Base-by-base conservation (phyloP, 2,797 vertebrate species). In the Miichthys miiuy region DNA sequence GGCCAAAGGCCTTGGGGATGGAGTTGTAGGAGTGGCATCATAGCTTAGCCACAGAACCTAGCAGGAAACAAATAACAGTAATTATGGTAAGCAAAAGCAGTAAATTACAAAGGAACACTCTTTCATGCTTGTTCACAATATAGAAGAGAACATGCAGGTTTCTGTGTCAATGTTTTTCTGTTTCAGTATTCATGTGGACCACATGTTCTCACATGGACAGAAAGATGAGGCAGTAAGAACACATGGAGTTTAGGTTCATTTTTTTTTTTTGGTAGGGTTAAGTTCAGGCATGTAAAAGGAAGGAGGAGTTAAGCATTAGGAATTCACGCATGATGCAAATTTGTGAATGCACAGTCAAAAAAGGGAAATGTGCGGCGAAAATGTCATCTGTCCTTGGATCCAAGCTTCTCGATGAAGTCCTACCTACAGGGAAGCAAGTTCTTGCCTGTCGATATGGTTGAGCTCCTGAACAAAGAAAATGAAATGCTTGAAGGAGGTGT, bases 31-130 rank as follows among this genome's bases (percentile, higher is more conserved):
- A 72, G 90, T 92, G 69, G 87, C 88, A 23, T 95, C 94, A 9
- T 95, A 94, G 51, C 96, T 96, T 5, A 97, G 88, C 95, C 95
- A 97, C 75, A 98, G 87, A 85, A 98, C 86, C 97, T 98, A 84
- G 0, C 3, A 42, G 46, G 42, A 48, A 5, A 81, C 1, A 83
- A 42, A 61, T 17, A 16, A 61, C 34, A 80, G 30, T 16, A 6
- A 18, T 70, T 25, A 56, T 21, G 23, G 9, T 51, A 18, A 76
- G 30, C 12, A 64, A 72, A 74, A 42, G 8, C 50, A 63, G 6
- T 48, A 17, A 52, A 68, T 68, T 11, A 58, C 11, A n/a, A 2
- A 69, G 55, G 20, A 55, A 51, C 34, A 52, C 6, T 58, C 6
- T 42, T 54, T 54, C 9, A 48, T 60, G 13, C 12, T 27, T 64